These are phyloP conservation scores for Mercenaria mercenaria DNA, from an alignment of 1,140 invertebrate species.

Conservation along the genomic window DNA sequence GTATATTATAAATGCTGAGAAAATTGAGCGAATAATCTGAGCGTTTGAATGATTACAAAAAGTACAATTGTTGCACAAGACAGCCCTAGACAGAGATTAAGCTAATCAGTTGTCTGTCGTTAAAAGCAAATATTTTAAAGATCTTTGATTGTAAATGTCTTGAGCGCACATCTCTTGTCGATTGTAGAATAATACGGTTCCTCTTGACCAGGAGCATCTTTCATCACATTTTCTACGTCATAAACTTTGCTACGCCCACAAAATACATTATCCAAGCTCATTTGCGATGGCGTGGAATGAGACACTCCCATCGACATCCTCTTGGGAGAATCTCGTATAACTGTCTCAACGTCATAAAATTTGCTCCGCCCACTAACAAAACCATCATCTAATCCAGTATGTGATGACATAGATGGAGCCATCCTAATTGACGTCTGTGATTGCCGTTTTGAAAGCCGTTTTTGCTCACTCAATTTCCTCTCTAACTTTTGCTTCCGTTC, in stretches of 20 bases:
- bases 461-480: conserved; percentile 15
- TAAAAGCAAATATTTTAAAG: too few species aligned
- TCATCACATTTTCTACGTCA: conserved; percentile 47
- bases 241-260: conserved; percentile 43
- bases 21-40: neutral
- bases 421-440: conserved; percentile 25
- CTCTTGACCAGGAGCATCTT: conserved; percentile 5
- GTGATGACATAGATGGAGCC: conserved; percentile 25
- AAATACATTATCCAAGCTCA: conserved; percentile 49
- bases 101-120: too few species aligned
- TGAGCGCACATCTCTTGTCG: conserved; percentile 41
- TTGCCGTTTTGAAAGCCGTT: neutral
- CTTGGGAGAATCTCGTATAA: neutral
- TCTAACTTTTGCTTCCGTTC: conserved; percentile 22
- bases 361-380: neutral
- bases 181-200: conserved; percentile 48
- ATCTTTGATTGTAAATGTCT: conserved; percentile 59
- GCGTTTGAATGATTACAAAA: too few species aligned
- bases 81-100: too few species aligned
- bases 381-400: conserved; percentile 27
- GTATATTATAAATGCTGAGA: neutral
- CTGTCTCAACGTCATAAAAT: conserved; percentile 51
- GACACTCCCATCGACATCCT: neutral
- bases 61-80: too few species aligned
- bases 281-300: conserved; percentile 44